Evolutionary conservation across 2,888 invertebrate species (phyloP).

Genomic region (Ctena decussata): DNA sequence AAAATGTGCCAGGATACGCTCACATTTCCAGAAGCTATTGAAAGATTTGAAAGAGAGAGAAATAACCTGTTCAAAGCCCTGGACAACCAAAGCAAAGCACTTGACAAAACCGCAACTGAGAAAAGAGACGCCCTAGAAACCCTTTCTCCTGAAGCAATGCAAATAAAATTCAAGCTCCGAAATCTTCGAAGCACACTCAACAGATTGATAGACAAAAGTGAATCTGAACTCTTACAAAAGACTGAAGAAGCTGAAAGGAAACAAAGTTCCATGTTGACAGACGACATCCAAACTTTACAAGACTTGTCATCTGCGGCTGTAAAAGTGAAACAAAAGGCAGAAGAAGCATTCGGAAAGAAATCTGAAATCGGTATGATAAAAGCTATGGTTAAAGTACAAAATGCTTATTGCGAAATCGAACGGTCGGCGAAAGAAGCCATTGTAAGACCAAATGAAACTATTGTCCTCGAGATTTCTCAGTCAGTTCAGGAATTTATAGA

Average conservation of each 20-base stretch:
- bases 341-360: slow-evolving; percentile 11
- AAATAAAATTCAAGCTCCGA: slow-evolving; percentile 6
- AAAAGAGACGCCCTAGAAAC: background rate
- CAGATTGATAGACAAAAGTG: slow-evolving; percentile 18
- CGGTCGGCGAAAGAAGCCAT: slow-evolving; percentile 12
- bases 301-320: background rate
- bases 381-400: slow-evolving; percentile 28
- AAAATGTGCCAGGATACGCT: slow-evolving; percentile 39
- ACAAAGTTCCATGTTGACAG: background rate
- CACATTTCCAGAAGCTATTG: slow-evolving; percentile 36
- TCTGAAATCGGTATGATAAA: background rate
- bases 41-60: slow-evolving; percentile 28
- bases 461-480: slow-evolving; percentile 21
- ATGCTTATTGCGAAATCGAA: slow-evolving; percentile 19
- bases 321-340: slow-evolving; percentile 21
- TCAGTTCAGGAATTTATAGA: slow-evolving; percentile 23
- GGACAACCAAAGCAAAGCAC: slow-evolving; percentile 6
- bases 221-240: slow-evolving; percentile 10
- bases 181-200: slow-evolving; percentile 12
- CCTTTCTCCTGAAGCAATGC: background rate
- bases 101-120: background rate
- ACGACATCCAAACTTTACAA: slow-evolving; percentile 3
- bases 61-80: slow-evolving; percentile 23
- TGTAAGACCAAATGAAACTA: background rate
- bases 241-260: background rate